Percentiles rank a stretch among this genome's conserved stretches.
phyloP scores from a whole-genome alignment of 30 jellyfish, hydroid and myxozoan genomes.

The Hydractinia echinata region DNA sequence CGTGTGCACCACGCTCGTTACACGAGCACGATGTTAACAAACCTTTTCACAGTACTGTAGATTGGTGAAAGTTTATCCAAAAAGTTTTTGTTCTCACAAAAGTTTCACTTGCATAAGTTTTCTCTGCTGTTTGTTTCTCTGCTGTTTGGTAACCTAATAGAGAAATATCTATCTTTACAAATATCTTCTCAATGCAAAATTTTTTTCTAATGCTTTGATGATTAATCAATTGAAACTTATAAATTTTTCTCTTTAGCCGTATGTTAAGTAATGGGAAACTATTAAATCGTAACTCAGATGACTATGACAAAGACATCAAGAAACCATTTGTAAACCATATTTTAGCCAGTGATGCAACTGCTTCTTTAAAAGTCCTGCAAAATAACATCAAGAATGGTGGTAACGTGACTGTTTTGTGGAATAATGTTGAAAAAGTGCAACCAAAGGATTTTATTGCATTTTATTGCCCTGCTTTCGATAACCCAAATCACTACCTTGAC shows the following conservation, averaged over 20 bases:
- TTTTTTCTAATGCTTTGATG: too few species aligned
- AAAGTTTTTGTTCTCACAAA: too few species aligned
- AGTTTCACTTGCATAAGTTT: too few species aligned
- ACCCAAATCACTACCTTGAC: slow-evolving; percentile 52
- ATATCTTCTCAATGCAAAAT: too few species aligned
- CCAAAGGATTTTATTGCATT: slow-evolving; percentile 84
- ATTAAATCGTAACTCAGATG: slow-evolving; percentile 47
- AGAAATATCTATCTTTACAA: too few species aligned
- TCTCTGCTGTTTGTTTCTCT: too few species aligned
- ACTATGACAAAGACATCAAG: slow-evolving; percentile 52
- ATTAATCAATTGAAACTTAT: too few species aligned
- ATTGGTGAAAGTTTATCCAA: too few species aligned
- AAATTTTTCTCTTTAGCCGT: not conserved
- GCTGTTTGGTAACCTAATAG: too few species aligned
- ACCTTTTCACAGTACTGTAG: too few species aligned
- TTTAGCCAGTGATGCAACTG: slow-evolving; percentile 27
- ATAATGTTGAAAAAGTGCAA: slow-evolving; percentile 50
- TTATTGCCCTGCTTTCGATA: slow-evolving; percentile 65
- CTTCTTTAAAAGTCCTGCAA: slow-evolving; percentile 74
- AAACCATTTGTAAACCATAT: slow-evolving; percentile 45
- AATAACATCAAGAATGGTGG: slow-evolving; percentile 75
- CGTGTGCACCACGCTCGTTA: too few species aligned
- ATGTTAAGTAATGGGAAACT: slow-evolving; percentile 35
- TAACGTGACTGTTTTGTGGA: slow-evolving; percentile 69
- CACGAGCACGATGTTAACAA: too few species aligned